These are phyloP conservation scores for Axinella damicornis DNA, from an alignment of 37 sponge, comb jelly and placozoan species.

Conservation along the genomic window DNA sequence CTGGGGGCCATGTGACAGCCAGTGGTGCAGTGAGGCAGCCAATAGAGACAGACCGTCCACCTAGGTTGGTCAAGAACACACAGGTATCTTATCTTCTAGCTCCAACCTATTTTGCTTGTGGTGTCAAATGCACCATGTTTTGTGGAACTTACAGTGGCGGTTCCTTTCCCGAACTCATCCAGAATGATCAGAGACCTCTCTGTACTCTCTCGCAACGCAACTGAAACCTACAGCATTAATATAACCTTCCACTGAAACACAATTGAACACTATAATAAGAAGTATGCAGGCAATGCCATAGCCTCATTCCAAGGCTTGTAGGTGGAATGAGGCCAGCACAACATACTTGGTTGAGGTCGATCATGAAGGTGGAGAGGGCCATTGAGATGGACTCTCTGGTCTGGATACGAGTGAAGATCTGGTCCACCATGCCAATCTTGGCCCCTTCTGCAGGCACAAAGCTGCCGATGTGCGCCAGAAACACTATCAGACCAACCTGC, in stretches of 20 bases:
- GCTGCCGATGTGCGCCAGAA: constrained; percentile 96
- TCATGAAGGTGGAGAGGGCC: constrained; percentile 92
- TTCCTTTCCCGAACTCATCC: constrained; percentile 99
- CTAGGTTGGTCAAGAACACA: neutral
- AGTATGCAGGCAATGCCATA: too few species aligned
- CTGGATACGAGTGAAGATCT: constrained; percentile 92
- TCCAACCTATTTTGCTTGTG: neutral
- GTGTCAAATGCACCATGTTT: too few species aligned
- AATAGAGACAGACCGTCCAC: constrained; percentile 91
- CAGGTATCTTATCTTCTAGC: too few species aligned
- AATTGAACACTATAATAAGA: too few species aligned
- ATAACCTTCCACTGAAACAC: too few species aligned
- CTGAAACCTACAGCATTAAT: constrained; percentile 62
- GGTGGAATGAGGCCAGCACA: too few species aligned
- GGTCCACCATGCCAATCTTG: constrained; percentile 88
- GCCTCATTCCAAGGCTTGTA: too few species aligned
- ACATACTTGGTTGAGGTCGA: constrained; percentile 95
- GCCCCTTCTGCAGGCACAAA: constrained; percentile 95
- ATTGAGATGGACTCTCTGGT: constrained; percentile 93
- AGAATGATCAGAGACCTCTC: constrained; percentile 79
- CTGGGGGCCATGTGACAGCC: constrained; percentile 59
- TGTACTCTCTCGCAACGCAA: constrained; percentile 69
- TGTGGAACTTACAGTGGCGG: constrained; percentile 93
- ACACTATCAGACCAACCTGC: constrained; percentile 95
- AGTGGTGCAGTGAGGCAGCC: constrained; percentile 77